These are phyloP conservation scores for Forbesichthys agassizii DNA, from an alignment of 2,113 vertebrate species.

Conservation along the genomic window DNA sequence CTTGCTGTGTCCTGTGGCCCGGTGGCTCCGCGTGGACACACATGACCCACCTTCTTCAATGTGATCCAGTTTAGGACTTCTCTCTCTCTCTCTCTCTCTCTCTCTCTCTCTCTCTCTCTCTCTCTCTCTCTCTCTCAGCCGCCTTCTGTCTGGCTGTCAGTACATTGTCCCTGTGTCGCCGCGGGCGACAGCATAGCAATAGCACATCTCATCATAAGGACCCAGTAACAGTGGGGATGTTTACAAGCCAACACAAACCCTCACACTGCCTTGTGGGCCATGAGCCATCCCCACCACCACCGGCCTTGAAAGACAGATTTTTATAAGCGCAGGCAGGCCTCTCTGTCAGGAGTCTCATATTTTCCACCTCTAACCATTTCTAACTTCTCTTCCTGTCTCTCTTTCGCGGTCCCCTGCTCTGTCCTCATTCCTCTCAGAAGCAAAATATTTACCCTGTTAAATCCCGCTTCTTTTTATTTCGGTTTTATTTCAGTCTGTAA, in stretches of 20 bases:
- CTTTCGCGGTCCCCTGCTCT: background rate
- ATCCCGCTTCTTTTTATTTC: slow-evolving; percentile 12
- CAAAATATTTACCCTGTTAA: slow-evolving; percentile 35
- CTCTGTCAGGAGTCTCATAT: slow-evolving; percentile 38
- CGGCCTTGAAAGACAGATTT: slow-evolving; percentile 33
- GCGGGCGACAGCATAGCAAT: no score
- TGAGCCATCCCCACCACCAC: slow-evolving; percentile 26
- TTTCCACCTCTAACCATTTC: slow-evolving; percentile 38
- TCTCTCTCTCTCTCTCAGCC: no score
- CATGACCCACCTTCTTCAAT: slow-evolving; percentile 40
- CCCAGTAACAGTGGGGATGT: no score
- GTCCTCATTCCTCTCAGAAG: slow-evolving; percentile 21
- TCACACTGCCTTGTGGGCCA: slow-evolving; percentile 34
- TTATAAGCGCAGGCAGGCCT: slow-evolving; percentile 43
- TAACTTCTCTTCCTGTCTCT: slow-evolving; percentile 12
- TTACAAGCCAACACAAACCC: slow-evolving; percentile 50
- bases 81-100: no score
- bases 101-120: no score
- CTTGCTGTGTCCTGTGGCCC: slow-evolving; percentile 56
- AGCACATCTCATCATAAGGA: no score
- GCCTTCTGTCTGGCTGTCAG: background rate
- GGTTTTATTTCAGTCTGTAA: slow-evolving; percentile 21
- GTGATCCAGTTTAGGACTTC: slow-evolving; percentile 17
- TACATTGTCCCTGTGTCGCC: background rate
- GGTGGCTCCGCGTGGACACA: slow-evolving; percentile 57